Evolutionary conservation across 1,140 invertebrate genomes (phyloP), one percentile per base, ranked within the genome.

Genomic region (Rhyacophila brunnea): DNA sequence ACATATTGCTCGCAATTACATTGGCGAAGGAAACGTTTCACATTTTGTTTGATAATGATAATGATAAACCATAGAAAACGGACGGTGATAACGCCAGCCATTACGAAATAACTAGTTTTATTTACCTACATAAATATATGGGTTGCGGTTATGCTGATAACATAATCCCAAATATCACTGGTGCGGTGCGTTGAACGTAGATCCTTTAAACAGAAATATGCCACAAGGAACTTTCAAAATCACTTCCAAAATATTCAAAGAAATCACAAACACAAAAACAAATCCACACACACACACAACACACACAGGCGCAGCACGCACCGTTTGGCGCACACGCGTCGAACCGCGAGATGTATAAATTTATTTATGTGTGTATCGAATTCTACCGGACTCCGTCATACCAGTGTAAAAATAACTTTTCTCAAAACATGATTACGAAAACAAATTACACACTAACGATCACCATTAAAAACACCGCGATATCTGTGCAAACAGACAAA

Each of bases 71-170:
- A 42, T 53, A 53, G 50, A 53, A 53, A 53, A 53, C 38, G 48
- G 23, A 20, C 19, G 23, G 18, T 44, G 50, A 53, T 53, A 53
- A 53, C 38, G 20, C 19, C 38, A 53, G 14, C 50, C 40, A 53
- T 53, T 53, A 53, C 50, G 23, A 53, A 53, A 53, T 44, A 51
- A 36, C 34, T 51, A 53, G 20, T 42, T 44, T 53, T 53, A 28
- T 53, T 53, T 53, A 53, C 50, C 50, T 53, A 53, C 50, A 53
- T 53, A 44, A 44, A 53, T 53, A 23, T 53, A 44, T 53, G 50
- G 23, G 50, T 43, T 43, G 50, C 50, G 50, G 50, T 53, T 53
- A 53, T 17, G 23, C 50, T 53, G 50, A 53, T 53, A 53, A 53
- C 50, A 53, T 53, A 43, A 53, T 53, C 50, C 50, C 23, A 28